A percentile compares a stretch with the other conserved stretches of the same genome.
Evolutionary conservation across 2,888 invertebrate species (phyloP).

Genomic region (Dermolepida albohirtum): DNA sequence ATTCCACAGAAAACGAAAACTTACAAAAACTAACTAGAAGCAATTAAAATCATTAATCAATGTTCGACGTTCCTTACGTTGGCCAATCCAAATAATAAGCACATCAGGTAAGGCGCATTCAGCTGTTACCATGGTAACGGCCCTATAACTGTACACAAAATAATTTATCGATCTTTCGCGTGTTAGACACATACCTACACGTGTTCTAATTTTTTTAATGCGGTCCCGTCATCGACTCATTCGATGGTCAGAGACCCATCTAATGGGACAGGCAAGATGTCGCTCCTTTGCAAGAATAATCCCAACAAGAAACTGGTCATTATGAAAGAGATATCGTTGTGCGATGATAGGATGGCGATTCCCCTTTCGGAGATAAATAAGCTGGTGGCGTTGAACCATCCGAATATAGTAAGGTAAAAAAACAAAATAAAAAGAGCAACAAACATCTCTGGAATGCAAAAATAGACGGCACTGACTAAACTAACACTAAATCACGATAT

Average conservation of each 20-base stretch:
- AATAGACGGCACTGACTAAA: background rate
- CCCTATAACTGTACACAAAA: conserved; percentile 33
- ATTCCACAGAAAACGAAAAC: no score
- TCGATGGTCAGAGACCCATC: conserved; percentile 2
- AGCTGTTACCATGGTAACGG: conserved; percentile 15
- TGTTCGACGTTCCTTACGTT: no score
- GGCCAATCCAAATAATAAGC: conserved; percentile 7
- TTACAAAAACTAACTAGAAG: no score
- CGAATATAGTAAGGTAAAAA: conserved; percentile 75
- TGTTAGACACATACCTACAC: conserved; percentile 10
- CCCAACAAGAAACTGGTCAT: conserved; percentile 66
- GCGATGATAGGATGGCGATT: conserved; percentile 62
- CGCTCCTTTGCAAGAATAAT: conserved; percentile 40
- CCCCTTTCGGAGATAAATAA: conserved; percentile 79
- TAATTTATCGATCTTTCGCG: conserved; percentile 22
- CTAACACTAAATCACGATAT: background rate
- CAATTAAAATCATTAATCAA: no score
- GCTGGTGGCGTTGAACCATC: conserved; percentile 77
- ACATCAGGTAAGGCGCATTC: conserved; percentile 5
- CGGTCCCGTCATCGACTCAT: conserved; percentile 8
- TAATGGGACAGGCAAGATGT: conserved; percentile 24
- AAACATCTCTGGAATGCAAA: background rate
- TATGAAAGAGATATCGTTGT: conserved; percentile 80
- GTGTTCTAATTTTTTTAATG: conserved; percentile 31
- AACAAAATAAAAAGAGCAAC: background rate